Base-by-base conservation (phyloP, 2,113 vertebrate species). In the Atractosteus spatula region DNA sequence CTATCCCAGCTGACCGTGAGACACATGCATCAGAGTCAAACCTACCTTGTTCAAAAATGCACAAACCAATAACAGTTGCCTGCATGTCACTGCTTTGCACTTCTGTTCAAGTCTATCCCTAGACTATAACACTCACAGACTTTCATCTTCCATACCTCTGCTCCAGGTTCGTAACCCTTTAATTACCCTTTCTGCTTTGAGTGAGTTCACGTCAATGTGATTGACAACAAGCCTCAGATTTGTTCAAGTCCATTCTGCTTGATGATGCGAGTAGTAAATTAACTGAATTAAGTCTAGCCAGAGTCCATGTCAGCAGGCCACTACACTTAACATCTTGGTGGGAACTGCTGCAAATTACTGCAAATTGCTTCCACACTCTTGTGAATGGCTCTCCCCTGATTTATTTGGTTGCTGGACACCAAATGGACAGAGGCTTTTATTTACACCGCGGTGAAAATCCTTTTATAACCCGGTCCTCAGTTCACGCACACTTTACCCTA, bases 301-400 rank as follows among this genome's bases (percentile, higher is more conserved):
- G 47, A 51, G 47, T 51, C 47, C 10, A 10, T 51, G 5, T 51
- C 56, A 13, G 56, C 56, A 4, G 57, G 71, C 69, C 70, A 57
- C 65, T 57, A 65, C 70, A 78, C 74, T 84, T 81, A 78, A 65
- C 79, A 66, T 67, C 66, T 74, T 71, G 43, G 73, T 79, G 83
- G 77, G 71, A 84, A 84, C 71, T 70, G 76, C 71, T 54, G 70
- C 67, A 78, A 79, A 84, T 80, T 78, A 80, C 69, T 69, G 55
- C 76, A 78, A 79, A 82, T 74, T 78, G 82, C 69, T 73, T 74
- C 64, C 66, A 66, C 43, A 45, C 66, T 73, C 62, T 73, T 74
- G 74, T 76, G 69, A 63, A 62, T 57, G 63, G 66, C 78, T 68
- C 74, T 29, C 14, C 67, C 51, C 56, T 80, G 71, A 78, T 80